Base-by-base conservation (phyloP, 2,888 invertebrate species). In the Campoplex capitator region DNA sequence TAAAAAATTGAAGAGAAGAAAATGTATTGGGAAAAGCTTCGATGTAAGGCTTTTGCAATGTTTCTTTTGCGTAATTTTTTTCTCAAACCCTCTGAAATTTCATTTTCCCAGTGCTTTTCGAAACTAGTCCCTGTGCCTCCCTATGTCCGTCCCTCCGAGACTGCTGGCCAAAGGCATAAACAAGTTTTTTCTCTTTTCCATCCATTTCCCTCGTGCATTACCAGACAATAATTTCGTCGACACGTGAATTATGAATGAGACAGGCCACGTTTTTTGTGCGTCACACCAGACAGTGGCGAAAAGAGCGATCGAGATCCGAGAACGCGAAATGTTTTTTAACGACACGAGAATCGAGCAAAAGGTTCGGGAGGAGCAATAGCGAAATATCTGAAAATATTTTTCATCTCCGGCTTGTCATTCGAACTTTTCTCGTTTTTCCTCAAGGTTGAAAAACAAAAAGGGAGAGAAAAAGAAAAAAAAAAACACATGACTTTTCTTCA, bases 261-360 rank as follows among this genome's bases (percentile, higher is more conserved):
- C 45, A 62, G 51, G 45, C 4, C 38, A 58, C 7, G 35, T 54
- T 75, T 56, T 67, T 68, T 51, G n/a, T n/a, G 8, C 68, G 48
- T 48, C 8, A n/a, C n/a, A 18, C 8, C 18, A 48, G 35, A 38
- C 51, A 18, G 48, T 32, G 73, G 23, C 77, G 70, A 51, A 56
- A 56, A 56, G 67, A 51, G 81, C 74, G 76, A 85, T 85, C 85
- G 76, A 71, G 54, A 85, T 28, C 16, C 51, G 28, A 65, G 77
- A 35, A 85, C 73, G 81, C 71, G 77, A 48, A 81, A 77, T 85
- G 85, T 85, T 81, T 85, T 85, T 85, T 67, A 82, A 82, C 85
- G 77, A 85, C 35, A 8, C 48, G 73, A 67, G 45, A 83, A 16
- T 4, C 75, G 35, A 45, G 68, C 7, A 56, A 51, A 32, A 32